phyloP scores from a whole-genome alignment of 2,797 vertebrate genomes.

The Sandelia bainsii region DNA sequence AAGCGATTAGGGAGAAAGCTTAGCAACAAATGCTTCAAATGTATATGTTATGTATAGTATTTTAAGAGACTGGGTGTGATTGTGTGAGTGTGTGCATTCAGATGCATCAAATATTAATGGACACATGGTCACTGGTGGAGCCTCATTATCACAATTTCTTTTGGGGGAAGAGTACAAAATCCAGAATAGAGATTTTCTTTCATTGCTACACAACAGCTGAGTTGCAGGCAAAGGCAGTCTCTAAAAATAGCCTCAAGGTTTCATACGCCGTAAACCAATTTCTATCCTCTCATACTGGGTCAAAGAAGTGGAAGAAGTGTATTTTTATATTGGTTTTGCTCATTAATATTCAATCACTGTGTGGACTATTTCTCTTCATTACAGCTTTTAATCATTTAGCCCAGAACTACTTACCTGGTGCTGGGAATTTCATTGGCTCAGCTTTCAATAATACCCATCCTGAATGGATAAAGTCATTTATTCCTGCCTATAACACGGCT shows the following conservation, averaged over 20 bases:
- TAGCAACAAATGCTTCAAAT: constrained; percentile 16
- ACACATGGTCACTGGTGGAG: constrained; percentile 62
- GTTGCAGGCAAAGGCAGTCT: constrained; percentile 64
- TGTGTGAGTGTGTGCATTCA: constrained; percentile 41
- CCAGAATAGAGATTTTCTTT: constrained; percentile 68
- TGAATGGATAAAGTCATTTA: constrained; percentile 58
- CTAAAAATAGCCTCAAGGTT: constrained; percentile 75
- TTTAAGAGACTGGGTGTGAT: constrained; percentile 22
- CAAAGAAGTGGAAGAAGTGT: constrained; percentile 21
- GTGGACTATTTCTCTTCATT: constrained; percentile 55
- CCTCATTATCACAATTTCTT: constrained; percentile 84
- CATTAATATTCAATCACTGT: constrained; percentile 57
- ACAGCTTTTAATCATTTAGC: constrained; percentile 58
- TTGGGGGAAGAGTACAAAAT: constrained; percentile 59
- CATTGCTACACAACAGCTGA: constrained; percentile 79
- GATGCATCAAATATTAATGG: constrained; percentile 80
- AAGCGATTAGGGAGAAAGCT: constrained; percentile 22
- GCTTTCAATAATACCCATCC: constrained; percentile 52
- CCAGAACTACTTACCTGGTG: constrained; percentile 37
- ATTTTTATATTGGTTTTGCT: constrained; percentile 40
- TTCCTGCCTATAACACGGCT: constrained; percentile 54
- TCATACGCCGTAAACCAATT: constrained; percentile 56
- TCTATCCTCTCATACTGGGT: constrained; percentile 31
- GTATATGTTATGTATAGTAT: constrained; percentile 33
- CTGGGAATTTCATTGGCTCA: constrained; percentile 47